Evolutionary conservation across 2,113 vertebrate species (phyloP).

Genomic region (Sciurus niger): DNA sequence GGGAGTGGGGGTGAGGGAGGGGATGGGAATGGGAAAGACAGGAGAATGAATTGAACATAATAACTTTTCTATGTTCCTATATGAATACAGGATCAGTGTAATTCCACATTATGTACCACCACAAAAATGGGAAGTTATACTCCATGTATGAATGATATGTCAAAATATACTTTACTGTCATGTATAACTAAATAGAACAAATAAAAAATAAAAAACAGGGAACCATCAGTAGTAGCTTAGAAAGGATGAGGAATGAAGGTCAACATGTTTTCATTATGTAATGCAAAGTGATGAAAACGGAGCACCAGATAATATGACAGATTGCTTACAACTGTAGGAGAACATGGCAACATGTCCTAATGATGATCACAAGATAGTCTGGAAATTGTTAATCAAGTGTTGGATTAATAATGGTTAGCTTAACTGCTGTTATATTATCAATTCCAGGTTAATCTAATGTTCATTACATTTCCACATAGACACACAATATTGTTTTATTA

Average conservation of each 20-base stretch:
- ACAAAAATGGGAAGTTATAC: too few species aligned
- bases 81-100: too few species aligned
- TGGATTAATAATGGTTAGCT: slow-evolving; percentile 52
- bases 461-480: background rate
- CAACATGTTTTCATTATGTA: background rate
- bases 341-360: background rate
- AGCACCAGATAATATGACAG: background rate
- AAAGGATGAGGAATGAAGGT: background rate
- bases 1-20: too few species aligned
- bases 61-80: too few species aligned
- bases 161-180: too few species aligned
- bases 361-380: background rate
- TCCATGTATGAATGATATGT: too few species aligned
- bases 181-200: too few species aligned
- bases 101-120: too few species aligned
- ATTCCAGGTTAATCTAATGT: background rate
- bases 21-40: background rate
- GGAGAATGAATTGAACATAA: too few species aligned
- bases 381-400: background rate
- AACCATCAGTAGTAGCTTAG: background rate
- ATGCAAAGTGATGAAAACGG: background rate
- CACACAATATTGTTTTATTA: background rate
- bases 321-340: background rate
- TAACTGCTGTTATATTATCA: background rate
- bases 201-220: too few species aligned